A percentile compares a stretch with the other conserved stretches of the same genome.
Evolutionary conservation across 2,888 invertebrate species (phyloP).

Genomic region (Sesamia inferens): DNA sequence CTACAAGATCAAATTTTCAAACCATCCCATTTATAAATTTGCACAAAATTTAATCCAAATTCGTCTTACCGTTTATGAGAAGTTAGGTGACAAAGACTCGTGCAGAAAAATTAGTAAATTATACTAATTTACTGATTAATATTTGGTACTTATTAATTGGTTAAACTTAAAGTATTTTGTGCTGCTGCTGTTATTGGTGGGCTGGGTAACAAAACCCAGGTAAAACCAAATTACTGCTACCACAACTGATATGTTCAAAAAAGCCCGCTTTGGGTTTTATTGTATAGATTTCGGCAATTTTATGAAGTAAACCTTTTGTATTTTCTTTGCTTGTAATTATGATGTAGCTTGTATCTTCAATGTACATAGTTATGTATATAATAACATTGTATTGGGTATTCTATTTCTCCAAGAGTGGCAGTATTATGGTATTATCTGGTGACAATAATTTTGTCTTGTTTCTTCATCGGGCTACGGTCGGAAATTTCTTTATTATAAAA

Average conservation of each 20-base stretch:
- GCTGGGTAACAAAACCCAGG: not conserved
- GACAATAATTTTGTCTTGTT: slow-evolving; percentile 24
- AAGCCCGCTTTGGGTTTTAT: not conserved
- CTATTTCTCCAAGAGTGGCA: slow-evolving; percentile 15
- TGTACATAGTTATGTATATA: not conserved
- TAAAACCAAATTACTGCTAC: not conserved
- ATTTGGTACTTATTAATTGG: too few species aligned
- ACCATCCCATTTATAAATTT: too few species aligned
- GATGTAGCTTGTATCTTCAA: slow-evolving; percentile 10
- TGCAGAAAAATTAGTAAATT: too few species aligned
- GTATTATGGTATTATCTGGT: slow-evolving; percentile 32
- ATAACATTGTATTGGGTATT: slow-evolving; percentile 16
- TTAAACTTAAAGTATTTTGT: too few species aligned
- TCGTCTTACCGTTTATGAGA: too few species aligned
- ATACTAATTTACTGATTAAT: too few species aligned
- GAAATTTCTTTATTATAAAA: slow-evolving; percentile 6
- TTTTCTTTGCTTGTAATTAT: not conserved
- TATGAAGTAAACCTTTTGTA: slow-evolving; percentile 22
- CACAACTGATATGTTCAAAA: not conserved
- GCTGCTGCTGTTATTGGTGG: not conserved
- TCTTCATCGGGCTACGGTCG: slow-evolving; percentile 11
- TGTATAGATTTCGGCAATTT: not conserved
- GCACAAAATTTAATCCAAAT: too few species aligned
- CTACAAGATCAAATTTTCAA: too few species aligned
- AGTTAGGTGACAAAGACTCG: too few species aligned